Conservation (phyloP, 2,797 vertebrate species). For the Hozukius guyotensis region DNA sequence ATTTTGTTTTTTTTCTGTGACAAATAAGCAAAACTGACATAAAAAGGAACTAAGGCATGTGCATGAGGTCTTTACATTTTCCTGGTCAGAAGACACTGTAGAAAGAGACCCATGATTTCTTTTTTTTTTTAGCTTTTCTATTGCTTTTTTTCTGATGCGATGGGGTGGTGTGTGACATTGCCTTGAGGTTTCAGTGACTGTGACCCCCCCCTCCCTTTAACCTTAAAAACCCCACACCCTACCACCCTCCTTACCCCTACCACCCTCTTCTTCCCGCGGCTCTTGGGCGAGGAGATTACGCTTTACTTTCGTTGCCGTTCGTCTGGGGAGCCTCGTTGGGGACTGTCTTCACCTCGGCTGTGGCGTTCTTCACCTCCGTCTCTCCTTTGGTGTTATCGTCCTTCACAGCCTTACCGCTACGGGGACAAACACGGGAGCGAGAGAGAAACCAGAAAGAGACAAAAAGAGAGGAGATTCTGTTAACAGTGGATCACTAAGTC, state of each 20-base stretch:
- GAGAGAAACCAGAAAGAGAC: not conserved
- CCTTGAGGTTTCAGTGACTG: slow-evolving; percentile 82
- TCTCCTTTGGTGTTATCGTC: slow-evolving; percentile 87
- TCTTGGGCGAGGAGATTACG: slow-evolving; percentile 82
- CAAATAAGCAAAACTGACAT: slow-evolving; percentile 28
- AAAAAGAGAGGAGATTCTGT: slow-evolving; percentile 47
- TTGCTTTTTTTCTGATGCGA: slow-evolving; percentile 35
- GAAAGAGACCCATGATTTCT: slow-evolving; percentile 75
- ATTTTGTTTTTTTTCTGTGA: slow-evolving; percentile 34
- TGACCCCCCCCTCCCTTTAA: slow-evolving; percentile 55
- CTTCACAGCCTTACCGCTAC: slow-evolving; percentile 87
- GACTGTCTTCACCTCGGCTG: slow-evolving; percentile 92
- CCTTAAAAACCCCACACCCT: slow-evolving; percentile 31
- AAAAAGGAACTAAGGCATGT: slow-evolving; percentile 80
- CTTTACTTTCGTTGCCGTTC: slow-evolving; percentile 97
- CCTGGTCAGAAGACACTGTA: slow-evolving; percentile 88
- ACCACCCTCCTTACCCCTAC: slow-evolving; percentile 23
- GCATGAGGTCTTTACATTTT: slow-evolving; percentile 83
- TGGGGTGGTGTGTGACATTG: slow-evolving; percentile 64
- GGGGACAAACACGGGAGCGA: not conserved
- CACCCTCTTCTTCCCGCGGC: slow-evolving; percentile 5
- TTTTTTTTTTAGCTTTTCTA: slow-evolving; percentile 44
- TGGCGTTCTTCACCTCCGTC: slow-evolving; percentile 87
- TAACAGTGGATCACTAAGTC: slow-evolving; percentile 44
- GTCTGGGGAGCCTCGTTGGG: slow-evolving; percentile 95